These are phyloP conservation scores for Meteorus colon DNA, from an alignment of 2,888 invertebrate species.

Conservation along the genomic window DNA sequence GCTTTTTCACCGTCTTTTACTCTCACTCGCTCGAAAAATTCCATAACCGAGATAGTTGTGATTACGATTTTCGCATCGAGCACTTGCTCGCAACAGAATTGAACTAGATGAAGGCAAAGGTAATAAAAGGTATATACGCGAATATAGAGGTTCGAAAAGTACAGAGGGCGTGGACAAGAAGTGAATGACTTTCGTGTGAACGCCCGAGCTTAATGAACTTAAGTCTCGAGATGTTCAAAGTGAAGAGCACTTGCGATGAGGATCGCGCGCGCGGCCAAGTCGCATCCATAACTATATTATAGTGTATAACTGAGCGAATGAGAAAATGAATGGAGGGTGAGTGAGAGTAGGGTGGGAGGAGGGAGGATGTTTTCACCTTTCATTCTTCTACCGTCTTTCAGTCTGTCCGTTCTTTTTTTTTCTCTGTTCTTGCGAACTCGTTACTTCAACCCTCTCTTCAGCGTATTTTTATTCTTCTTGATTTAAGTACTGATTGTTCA, in stretches of 20 bases:
- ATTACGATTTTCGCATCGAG: slow-evolving; percentile 17
- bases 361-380: slow-evolving; percentile 24
- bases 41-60: slow-evolving; percentile 13
- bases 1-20: background rate
- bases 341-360: background rate
- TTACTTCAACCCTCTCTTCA: background rate
- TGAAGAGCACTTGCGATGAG: slow-evolving; percentile 11
- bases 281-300: background rate
- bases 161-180: background rate
- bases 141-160: background rate
- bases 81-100: background rate
- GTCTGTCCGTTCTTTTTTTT: background rate
- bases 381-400: background rate
- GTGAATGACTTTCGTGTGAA: slow-evolving; percentile 20
- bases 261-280: slow-evolving; percentile 10
- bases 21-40: background rate
- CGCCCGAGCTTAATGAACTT: slow-evolving; percentile 16
- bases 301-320: slow-evolving; percentile 2
- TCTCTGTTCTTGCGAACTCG: background rate
- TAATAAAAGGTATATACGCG: too few species aligned
- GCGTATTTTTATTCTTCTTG: background rate
- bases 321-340: background rate
- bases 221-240: slow-evolving; percentile 17
- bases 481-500: slow-evolving; percentile 45
- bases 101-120: too few species aligned